A percentile compares a stretch with the other conserved stretches of the same genome.
Conservation (phyloP, 2,888 invertebrate species). For the Diarsia dahlii region DNA sequence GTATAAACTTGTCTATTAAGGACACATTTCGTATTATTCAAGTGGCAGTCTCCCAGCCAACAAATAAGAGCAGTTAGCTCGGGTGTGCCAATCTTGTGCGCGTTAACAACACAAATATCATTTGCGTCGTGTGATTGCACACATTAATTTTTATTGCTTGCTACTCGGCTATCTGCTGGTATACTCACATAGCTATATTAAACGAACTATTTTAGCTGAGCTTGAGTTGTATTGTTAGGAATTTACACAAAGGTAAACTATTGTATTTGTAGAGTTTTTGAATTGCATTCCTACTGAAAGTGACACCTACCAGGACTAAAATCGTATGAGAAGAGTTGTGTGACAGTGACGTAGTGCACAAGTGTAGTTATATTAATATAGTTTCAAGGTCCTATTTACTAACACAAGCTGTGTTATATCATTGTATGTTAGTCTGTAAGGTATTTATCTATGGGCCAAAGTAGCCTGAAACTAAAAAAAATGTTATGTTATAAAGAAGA, state of each 20-base stretch:
- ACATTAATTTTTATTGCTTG: slow-evolving; percentile 38
- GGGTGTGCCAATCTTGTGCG: slow-evolving; percentile 28
- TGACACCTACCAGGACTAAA: neutral
- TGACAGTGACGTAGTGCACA: too few species aligned
- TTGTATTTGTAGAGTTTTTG: neutral
- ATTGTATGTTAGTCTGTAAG: too few species aligned
- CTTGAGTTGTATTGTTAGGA: neutral
- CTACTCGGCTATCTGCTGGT: neutral
- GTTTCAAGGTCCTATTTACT: too few species aligned
- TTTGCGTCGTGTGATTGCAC: slow-evolving; percentile 32
- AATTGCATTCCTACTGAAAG: neutral
- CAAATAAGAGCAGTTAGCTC: neutral
- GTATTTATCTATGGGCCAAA: too few species aligned
- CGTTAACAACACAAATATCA: slow-evolving; percentile 47
- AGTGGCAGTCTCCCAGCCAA: neutral
- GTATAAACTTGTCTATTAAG: neutral
- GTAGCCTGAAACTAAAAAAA: too few species aligned
- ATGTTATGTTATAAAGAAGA: too few species aligned
- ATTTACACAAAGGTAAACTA: slow-evolving; percentile 4
- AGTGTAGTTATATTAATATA: too few species aligned
- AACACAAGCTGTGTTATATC: too few species aligned
- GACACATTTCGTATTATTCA: neutral
- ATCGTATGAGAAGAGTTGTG: neutral
- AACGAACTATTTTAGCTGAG: neutral
- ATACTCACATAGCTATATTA: slow-evolving; percentile 8